Percentiles rank a stretch among this genome's conserved stretches.
Evolutionary conservation across 1,140 invertebrate genomes (phyloP).

Genomic region (Heliconius congener): DNA sequence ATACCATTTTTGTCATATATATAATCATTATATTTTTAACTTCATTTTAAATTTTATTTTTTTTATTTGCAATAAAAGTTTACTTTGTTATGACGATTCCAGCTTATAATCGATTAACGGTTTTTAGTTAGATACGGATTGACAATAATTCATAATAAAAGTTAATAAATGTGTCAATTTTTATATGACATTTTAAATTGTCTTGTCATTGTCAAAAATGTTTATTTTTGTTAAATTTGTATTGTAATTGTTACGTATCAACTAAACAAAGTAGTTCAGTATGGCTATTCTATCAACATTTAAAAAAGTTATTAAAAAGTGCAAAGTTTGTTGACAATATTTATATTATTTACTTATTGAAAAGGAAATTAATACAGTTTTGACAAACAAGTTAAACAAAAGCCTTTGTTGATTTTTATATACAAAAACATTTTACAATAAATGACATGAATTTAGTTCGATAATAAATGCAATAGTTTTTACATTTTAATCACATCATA

Average conservation of each 20-base stretch:
- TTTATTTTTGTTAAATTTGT: background rate
- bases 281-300: background rate
- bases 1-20: background rate
- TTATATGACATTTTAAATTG: background rate
- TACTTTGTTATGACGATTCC: background rate
- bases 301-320: background rate
- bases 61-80: background rate
- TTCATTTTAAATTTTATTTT: background rate
- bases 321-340: background rate
- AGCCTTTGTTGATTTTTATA: too few species aligned
- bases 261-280: background rate
- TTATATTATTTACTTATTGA: background rate
- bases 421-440: background rate
- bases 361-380: background rate
- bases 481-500: background rate
- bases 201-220: background rate
- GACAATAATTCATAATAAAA: background rate
- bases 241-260: too few species aligned
- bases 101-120: background rate
- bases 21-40: background rate
- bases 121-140: background rate
- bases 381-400: background rate
- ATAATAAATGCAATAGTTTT: too few species aligned
- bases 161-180: background rate
- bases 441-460: conserved; percentile 23